Percentiles rank a stretch among this genome's conserved stretches.
These are phyloP conservation scores for Stomatorhinus ivindoensis DNA, from an alignment of 2,113 vertebrate genomes.

Conservation along the genomic window DNA sequence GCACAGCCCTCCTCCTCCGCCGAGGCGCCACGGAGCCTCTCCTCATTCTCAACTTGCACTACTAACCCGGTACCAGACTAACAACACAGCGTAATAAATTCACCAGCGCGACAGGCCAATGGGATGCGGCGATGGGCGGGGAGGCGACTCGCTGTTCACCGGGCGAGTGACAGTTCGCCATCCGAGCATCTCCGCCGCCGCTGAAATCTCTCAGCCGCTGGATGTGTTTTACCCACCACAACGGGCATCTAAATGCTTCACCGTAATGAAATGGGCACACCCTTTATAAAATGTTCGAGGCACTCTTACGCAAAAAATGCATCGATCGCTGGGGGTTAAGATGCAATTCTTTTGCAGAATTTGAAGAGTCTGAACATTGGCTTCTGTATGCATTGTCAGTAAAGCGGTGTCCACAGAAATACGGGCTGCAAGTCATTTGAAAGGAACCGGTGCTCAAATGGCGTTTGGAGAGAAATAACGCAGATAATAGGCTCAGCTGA, in stretches of 20 bases:
- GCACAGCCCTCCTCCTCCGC: constrained; percentile 12
- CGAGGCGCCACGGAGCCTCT: background rate
- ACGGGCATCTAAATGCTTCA: background rate
- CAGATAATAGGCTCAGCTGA: background rate
- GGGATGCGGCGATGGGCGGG: constrained; percentile 27
- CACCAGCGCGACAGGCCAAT: constrained; percentile 32
- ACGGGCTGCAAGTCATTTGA: background rate
- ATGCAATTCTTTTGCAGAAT: background rate
- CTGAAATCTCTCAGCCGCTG: background rate
- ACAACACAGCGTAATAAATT: constrained; percentile 33
- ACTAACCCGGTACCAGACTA: constrained; percentile 20
- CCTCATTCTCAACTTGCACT: constrained; percentile 25
- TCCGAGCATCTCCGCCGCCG: background rate
- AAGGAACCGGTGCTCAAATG: background rate
- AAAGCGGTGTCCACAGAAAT: background rate
- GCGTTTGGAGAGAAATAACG: background rate
- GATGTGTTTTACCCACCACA: background rate
- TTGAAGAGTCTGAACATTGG: background rate
- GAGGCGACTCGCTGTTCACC: background rate
- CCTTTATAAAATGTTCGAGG: background rate
- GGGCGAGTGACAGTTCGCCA: constrained; percentile 18
- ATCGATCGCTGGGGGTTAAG: background rate
- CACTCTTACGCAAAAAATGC: background rate
- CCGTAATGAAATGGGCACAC: background rate
- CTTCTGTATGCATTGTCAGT: background rate